Base-by-base conservation (phyloP, 2,888 invertebrate genomes). In the Troides aeacus region DNA sequence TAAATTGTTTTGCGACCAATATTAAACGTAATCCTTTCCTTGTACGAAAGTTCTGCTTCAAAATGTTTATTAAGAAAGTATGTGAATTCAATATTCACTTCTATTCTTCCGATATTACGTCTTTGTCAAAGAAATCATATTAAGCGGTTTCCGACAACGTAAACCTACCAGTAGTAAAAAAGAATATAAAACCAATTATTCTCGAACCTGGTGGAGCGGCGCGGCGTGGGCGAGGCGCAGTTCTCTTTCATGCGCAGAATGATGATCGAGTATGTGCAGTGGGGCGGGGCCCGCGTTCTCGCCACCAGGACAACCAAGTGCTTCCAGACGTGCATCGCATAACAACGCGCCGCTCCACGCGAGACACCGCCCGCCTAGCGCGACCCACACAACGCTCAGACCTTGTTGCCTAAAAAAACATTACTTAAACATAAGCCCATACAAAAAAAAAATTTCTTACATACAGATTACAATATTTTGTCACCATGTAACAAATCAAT, bases 301-400 rank as follows among this genome's bases (percentile, higher is more conserved):
- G 0, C 64, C 74, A 39, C 77, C 78, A 12, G 82, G 80, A 73
- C 84, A 80, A 74, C 86, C 92, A 65, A 94, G 88, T 50, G 94
- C 93, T 86, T 97, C 97, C 57, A 96, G 92, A 64, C 96, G 95
- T 50, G 97, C 94, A 87, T 97, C 97, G 61, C 96, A 94, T 69
- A 97, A 93, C 73, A 97, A 86, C 42, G 95, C 94, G 50, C 95
- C 94, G 83, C 96, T 91, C 82, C 98, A 93, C 42, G 95, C 94
- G n/a, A 98, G 93, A 71, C 97, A 96, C 74, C 97, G 96, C 36
- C 96, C 96, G 18, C 98, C 97, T 66, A 98, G 93, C 0, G 98
- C 98, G 24, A 98, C 98, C 79, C 97, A 97, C 17, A 98, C 93
- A 3, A 97, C 97, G 66, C 97, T 97, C 75, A 98, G 96, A 50